Evolutionary conservation across 2,797 vertebrate species (phyloP), one percentile per base, ranked within the genome.

Genomic region (Geotrypetes seraphini): DNA sequence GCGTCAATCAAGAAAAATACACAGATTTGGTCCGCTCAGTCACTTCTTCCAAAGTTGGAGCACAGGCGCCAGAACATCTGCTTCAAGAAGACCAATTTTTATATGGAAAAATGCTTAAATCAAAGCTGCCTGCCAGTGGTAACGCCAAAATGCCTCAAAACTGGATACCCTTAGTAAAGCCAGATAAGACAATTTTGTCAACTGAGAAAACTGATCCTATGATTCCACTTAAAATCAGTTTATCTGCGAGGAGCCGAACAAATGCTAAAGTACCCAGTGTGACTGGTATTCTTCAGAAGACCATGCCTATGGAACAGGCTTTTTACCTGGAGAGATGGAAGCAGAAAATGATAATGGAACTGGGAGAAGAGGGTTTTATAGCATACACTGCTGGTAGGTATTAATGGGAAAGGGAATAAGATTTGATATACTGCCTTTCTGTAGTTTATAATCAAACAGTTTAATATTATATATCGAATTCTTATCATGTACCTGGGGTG

Each of bases 301-400:
- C 94, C 1, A 77, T 97, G 48, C 82, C 92, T 7, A 54, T 73
- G 0, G 77, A 89, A 35, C 94, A 97, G 61, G 37, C 63, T 12
- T 90, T 91, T 58, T 87, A 76, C 49, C 65, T 99, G 56, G 88
- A 97, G 47, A 88, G 86, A 11, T 97, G 93, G 94, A 95, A 75
- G 62, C 85, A 63, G 53, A 86, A 32, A 49, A 97, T 92, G 91
- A 77, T 90, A 25, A 61, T 69, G 23, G 58, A 96, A 37, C 84
- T 97, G 9, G 94, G 93, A 49, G 83, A 92, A 45, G 83, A 90
- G 18, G 92, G 92, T 15, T 99, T 97, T 66, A 80, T 67, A 32
- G 73, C 87, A 42, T 92, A 97, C 41, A 86, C 56, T 31, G 44
- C 44, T 31, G 44, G 44, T 47, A n/a, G n/a, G n/a, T n/a, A n/a